phyloP scores from a whole-genome alignment of 2,888 invertebrate genomes.

The Pterostichus madidus region DNA sequence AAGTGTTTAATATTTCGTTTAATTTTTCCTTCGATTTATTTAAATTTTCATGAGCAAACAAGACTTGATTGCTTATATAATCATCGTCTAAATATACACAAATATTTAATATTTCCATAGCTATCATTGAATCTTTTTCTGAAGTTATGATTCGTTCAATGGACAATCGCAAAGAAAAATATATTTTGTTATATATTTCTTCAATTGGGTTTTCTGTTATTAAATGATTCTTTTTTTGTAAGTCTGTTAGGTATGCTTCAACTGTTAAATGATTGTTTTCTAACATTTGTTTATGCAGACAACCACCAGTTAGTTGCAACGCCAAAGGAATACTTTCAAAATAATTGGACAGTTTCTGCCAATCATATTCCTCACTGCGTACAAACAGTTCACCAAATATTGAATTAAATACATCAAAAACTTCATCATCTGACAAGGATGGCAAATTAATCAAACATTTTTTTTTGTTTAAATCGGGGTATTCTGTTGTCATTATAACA shows the following conservation, averaged over 20 bases:
- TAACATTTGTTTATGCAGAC: neutral
- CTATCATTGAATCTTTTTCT: neutral
- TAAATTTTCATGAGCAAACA: neutral
- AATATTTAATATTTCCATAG: constrained; percentile 5
- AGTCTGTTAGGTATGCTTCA: neutral
- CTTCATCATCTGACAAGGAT: neutral
- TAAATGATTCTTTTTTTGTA: neutral
- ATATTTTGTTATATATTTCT: constrained; percentile 2
- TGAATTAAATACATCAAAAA: neutral
- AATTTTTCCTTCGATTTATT: neutral
- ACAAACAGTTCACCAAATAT: neutral
- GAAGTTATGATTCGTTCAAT: neutral
- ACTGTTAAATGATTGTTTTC: neutral
- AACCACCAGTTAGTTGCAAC: neutral
- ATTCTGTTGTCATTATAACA: neutral
- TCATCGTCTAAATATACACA: constrained; percentile 4
- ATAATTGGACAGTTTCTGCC: neutral
- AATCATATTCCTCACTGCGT: neutral
- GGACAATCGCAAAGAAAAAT: neutral
- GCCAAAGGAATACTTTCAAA: constrained; percentile 2
- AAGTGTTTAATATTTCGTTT: neutral
- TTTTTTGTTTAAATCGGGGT: neutral
- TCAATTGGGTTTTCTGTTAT: neutral
- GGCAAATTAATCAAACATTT: neutral
- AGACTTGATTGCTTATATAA: neutral